Base-by-base conservation (phyloP, 1,140 invertebrate species). In the Saccostrea glomerata region DNA sequence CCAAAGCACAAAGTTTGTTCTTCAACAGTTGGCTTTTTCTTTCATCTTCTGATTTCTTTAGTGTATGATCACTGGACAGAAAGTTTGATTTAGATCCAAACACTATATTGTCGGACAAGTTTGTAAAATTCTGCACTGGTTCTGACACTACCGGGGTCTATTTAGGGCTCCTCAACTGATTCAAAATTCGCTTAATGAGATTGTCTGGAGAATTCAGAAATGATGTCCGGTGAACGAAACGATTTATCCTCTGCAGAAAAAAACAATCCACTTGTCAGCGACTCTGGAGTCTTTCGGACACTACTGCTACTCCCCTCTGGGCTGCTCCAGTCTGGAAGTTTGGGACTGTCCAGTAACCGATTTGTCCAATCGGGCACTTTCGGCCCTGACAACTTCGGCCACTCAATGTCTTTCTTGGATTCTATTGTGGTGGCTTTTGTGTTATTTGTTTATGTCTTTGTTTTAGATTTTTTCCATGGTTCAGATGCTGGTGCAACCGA, bases 351-450 rank as follows among this genome's bases (percentile, higher is more conserved):
- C 55, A 84, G 40, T 7, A 84, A 55, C 15, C 12, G 9, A 84
- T 84, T 84, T 4, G 82, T 84, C 82, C 82, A 84, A 54, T 84
- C 82, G 12, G 82, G 82, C 47, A 84, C 82, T 54, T 84, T 84
- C 6, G 82, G 82, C 7, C 55, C 20, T n/a, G 47, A 54, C 23
- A 84, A 55, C 20, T 56, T 84, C 20, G 82, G 82, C 82, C 82
- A 84, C 30, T 84, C 82, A 23, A 54, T 84, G 40, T 84, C 55
- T n/a, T 23, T 84, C 23, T 84, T 13, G 2, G 40, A 23, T 20
- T 84, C 82, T 54, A 13, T 20, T 55, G 17, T 56, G 40, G 15
- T n/a, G 47, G 82, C 55, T 56, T 15, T 84, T 23, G 40, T 54
- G 17, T 56, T 84, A 25, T 7, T 15, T 15, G 30, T 36, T 4